A percentile compares a stretch with the other conserved stretches of the same genome.
Evolutionary conservation across 2,113 vertebrate genomes (phyloP).

Genomic region (Fulmarus glacialis): DNA sequence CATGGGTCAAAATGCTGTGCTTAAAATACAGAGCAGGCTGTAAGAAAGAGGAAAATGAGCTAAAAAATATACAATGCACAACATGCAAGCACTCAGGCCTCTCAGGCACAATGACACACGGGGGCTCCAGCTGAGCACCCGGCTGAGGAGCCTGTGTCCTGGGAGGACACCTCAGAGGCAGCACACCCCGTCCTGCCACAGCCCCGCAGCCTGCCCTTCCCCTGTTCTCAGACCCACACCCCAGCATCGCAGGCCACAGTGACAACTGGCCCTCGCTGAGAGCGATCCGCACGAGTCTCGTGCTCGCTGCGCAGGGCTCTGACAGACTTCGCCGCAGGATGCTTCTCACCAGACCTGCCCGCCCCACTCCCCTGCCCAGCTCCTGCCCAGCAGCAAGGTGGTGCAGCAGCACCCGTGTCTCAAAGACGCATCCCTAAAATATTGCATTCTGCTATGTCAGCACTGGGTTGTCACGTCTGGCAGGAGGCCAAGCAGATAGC

Average conservation of each 20-base stretch:
- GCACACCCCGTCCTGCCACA: neutral
- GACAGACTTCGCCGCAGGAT: neutral
- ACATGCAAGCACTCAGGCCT: neutral
- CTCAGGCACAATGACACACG: rapidly evolving
- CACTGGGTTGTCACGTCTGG: rapidly evolving
- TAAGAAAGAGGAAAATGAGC: neutral
- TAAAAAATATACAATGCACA: neutral
- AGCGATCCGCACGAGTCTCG: rapidly evolving
- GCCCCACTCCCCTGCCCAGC: neutral
- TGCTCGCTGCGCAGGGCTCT: neutral
- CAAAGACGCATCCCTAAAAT: rapidly evolving
- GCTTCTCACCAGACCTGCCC: neutral
- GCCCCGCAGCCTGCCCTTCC: neutral
- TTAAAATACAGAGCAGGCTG: neutral
- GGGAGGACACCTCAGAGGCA: neutral
- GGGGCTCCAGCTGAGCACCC: neutral
- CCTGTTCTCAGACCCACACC: neutral
- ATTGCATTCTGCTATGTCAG: neutral
- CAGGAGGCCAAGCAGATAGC: neutral
- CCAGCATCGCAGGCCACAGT: neutral
- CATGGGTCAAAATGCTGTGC: neutral
- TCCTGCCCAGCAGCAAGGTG: neutral
- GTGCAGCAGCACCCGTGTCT: neutral
- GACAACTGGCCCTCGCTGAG: rapidly evolving
- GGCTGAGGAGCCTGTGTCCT: rapidly evolving